Percentiles rank a stretch among this genome's conserved stretches.
phyloP scores from a whole-genome alignment of 2,113 vertebrate genomes.

The Anguilla rostrata region DNA sequence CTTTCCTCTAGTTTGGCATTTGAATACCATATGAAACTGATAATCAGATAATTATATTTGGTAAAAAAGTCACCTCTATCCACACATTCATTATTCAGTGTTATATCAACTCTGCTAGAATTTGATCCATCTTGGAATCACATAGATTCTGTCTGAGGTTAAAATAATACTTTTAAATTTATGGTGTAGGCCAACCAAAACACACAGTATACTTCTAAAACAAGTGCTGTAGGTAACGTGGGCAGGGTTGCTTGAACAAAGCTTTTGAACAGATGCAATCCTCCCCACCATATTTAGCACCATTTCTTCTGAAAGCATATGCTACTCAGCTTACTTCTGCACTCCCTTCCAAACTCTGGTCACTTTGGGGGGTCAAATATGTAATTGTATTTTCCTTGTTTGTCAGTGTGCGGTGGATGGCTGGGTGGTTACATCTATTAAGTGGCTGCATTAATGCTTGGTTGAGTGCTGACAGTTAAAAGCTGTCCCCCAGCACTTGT shows the following conservation, averaged over 20 bases:
- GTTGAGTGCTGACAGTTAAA: not conserved
- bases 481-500: not conserved
- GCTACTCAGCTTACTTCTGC: not conserved
- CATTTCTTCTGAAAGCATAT: not conserved
- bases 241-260: not conserved
- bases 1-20: too few relatives aligned
- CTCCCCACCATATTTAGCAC: not conserved
- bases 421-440: not conserved
- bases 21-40: too few relatives aligned
- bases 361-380: not conserved
- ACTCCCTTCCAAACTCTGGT: not conserved
- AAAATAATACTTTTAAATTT: too few relatives aligned
- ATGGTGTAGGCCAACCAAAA: too few relatives aligned
- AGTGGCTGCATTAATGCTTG: not conserved
- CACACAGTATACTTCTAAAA: too few relatives aligned
- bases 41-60: too few relatives aligned
- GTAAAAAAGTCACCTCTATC: too few relatives aligned
- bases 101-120: too few relatives aligned
- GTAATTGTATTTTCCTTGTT: constrained; percentile 9
- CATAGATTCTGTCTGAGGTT: too few relatives aligned
- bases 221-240: not conserved
- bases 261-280: not conserved
- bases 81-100: too few relatives aligned
- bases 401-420: not conserved
- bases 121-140: too few relatives aligned